Percentiles rank a stretch among this genome's conserved stretches.
These are phyloP conservation scores for Habroteleia sp. DNA, from an alignment of 2,888 invertebrate species.

Conservation along the genomic window DNA sequence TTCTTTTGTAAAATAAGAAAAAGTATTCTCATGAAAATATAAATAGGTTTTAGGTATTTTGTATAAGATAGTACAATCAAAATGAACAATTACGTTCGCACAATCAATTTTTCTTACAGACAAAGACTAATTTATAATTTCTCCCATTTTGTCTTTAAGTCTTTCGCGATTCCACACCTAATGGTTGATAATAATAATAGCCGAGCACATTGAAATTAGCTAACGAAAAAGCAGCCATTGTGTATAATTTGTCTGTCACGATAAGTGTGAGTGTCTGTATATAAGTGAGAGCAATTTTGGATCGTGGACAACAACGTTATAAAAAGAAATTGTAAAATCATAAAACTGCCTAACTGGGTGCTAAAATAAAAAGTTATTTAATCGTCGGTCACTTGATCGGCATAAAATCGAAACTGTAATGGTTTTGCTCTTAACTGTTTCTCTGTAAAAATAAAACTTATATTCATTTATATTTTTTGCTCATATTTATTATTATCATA, in stretches of 20 bases:
- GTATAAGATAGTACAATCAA: too few relatives aligned
- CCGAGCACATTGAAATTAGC: conserved; percentile 4
- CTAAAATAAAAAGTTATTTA: conserved; percentile 22
- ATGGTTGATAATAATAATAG: conserved; percentile 16
- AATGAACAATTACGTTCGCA: not conserved
- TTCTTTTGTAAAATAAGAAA: too few relatives aligned
- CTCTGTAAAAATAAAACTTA: not conserved
- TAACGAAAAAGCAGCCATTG: not conserved
- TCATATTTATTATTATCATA: too few relatives aligned
- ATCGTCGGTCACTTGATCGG: conserved; percentile 15
- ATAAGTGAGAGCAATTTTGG: conserved; percentile 11
- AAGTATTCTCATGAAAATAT: too few relatives aligned
- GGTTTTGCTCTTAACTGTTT: conserved; percentile 28
- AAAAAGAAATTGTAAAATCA: conserved; percentile 17
- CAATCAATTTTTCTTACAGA: not conserved
- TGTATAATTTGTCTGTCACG: conserved; percentile 11
- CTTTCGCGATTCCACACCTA: conserved; percentile 1
- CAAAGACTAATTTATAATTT: not conserved
- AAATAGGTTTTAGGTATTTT: too few relatives aligned
- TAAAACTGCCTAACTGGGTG: conserved; percentile 5
- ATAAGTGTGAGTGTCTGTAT: not conserved
- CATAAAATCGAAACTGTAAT: conserved; percentile 1
- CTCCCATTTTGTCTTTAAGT: not conserved
- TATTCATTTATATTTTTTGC: too few relatives aligned
- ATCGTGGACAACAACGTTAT: conserved; percentile 2